Conservation (phyloP, 1,140 invertebrate genomes). For the Heliconius eleuchia region DNA sequence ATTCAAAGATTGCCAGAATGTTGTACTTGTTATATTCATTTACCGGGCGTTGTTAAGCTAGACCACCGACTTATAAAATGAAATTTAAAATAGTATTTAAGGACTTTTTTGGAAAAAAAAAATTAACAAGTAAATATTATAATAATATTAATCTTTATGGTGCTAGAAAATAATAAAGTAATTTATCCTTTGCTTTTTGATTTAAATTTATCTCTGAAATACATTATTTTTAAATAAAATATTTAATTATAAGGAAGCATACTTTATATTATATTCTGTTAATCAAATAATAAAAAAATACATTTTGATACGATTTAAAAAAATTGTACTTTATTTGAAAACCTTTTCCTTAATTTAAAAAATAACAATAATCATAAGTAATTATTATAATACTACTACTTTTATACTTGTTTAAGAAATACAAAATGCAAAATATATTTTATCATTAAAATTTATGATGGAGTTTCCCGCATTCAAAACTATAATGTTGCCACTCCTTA, state of each 20-base stretch:
- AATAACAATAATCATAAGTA: neutral
- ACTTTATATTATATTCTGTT: neutral
- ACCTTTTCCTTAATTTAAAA: conserved; percentile 16
- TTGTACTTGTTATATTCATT: neutral
- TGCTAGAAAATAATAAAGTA: neutral
- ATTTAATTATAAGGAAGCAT: conserved; percentile 1
- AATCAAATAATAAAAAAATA: conserved; percentile 3
- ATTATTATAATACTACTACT: too few species aligned
- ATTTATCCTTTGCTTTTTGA: neutral
- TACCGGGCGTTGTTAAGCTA: neutral
- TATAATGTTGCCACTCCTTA: too few species aligned
- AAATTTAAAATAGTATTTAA: neutral
- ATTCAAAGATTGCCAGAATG: neutral
- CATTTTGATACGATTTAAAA: conserved; percentile 23
- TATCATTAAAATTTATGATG: too few species aligned
- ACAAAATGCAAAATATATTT: too few species aligned
- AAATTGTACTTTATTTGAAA: conserved; percentile 20
- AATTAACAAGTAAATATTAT: neutral
- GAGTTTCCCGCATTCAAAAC: too few species aligned
- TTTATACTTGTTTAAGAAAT: too few species aligned
- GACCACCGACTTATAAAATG: neutral
- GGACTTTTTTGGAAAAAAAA: neutral
- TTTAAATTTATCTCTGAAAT: neutral
- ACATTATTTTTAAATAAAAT: neutral
- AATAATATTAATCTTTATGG: neutral